Evolutionary conservation across 2,113 vertebrate species (phyloP).

Genomic region (Toxostoma redivivum): DNA sequence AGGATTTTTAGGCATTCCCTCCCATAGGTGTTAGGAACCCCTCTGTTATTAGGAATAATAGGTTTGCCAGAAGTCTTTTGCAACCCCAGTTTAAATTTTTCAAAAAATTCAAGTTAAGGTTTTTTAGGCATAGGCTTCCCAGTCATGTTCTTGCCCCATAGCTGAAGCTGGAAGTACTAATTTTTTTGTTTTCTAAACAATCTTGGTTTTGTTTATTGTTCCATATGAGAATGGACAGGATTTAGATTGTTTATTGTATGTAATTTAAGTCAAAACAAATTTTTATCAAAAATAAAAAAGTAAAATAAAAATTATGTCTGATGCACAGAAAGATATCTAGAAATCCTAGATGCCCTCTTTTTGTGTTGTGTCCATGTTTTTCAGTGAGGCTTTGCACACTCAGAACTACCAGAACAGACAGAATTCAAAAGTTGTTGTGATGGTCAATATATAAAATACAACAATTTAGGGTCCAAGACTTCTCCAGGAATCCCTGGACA

Average conservation of each 20-base stretch:
- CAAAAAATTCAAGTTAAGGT: background rate
- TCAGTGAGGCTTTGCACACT: background rate
- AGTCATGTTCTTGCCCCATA: background rate
- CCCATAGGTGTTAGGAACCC: background rate
- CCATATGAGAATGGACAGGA: background rate
- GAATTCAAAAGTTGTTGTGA: background rate
- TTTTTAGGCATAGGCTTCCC: background rate
- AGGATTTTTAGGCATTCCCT: no score
- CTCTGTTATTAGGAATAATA: background rate
- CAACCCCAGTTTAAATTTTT: background rate
- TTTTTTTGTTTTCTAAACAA: background rate
- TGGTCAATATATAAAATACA: background rate
- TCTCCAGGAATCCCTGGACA: background rate
- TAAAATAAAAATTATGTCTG: background rate
- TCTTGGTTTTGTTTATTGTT: background rate
- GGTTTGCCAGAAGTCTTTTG: no score
- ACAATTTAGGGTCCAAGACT: background rate
- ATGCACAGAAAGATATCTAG: background rate
- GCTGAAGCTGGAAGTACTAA: background rate
- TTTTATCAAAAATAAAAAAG: conserved; percentile 1
- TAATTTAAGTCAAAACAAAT: background rate
- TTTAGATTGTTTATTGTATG: conserved; percentile 56
- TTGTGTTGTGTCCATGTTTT: background rate
- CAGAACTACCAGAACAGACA: background rate
- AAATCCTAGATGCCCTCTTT: background rate